Base-by-base conservation (phyloP, 2,888 invertebrate genomes). In the Lapara coniferarum region DNA sequence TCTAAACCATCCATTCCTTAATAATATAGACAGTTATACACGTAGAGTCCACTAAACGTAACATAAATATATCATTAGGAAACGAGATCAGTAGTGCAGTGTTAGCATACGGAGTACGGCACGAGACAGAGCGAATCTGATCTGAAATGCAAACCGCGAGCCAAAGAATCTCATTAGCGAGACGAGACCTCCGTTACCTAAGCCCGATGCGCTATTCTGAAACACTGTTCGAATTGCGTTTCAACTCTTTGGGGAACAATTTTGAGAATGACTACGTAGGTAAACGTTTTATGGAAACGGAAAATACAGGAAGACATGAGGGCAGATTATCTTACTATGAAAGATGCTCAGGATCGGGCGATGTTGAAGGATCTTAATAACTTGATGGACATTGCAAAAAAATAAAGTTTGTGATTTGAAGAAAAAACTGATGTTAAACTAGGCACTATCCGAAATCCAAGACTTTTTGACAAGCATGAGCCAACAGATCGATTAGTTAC, bases 151-250 rank as follows among this genome's bases (percentile, higher is more conserved):
- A 92, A 92, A 91, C 92, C 92, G 90, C 91, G 92, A 85, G 81
- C 90, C 90, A 91, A 91, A 92, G 93, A 92, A 93, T 92, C 92
- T 93, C 91, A 92, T 93, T 93, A 92, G 86, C 87, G 84, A 84
- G 86, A 87, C 89, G 90, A 78, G 84, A 86, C 87, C 84, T 73
- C 83, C 81, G 81, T 81, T 83, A 83, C 83, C 84, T 85, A 79
- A 78, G 80, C 73, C 67, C 58, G 72, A 52, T 73, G 80, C 70
- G 52, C 71, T 90, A 91, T 90, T 91, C 90, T 87, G 81, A 19
- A 59, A 53, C n/a, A 58, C 46, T 10, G 19, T 49, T 16, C 16
- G 53, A 55, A 37, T 37, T 37, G 37, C 4, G 37, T 37, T 10
- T 2, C 10, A 10, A 55, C 16, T 55, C 55, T 19, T 19, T 19